Conservation (phyloP, 2,888 invertebrate genomes). For the Biston betularia region DNA sequence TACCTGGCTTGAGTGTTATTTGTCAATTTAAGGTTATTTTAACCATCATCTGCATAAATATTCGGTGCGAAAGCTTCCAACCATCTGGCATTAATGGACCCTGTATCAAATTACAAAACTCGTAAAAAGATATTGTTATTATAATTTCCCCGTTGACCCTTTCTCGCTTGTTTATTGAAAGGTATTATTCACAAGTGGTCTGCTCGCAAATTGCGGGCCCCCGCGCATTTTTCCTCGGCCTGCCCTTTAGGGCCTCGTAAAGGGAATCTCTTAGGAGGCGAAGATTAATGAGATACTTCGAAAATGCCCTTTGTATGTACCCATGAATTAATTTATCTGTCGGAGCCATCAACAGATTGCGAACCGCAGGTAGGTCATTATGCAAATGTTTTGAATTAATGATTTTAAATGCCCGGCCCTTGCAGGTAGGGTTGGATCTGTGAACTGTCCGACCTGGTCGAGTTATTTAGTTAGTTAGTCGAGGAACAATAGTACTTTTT, state of each 20-base stretch:
- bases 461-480: too few species aligned
- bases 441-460: background rate
- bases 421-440: conserved; percentile 7
- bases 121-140: conserved; percentile 38
- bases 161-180: conserved; percentile 45
- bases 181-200: conserved; percentile 45
- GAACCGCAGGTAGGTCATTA: conserved; percentile 37
- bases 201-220: conserved; percentile 51
- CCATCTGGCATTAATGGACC: conserved; percentile 27
- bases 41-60: conserved; percentile 16
- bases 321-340: conserved; percentile 58
- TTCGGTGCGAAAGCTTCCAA: conserved; percentile 8
- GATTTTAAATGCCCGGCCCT: conserved; percentile 36
- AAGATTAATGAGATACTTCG: conserved; percentile 61
- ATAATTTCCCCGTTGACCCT: conserved; percentile 44
- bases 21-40: conserved; percentile 10
- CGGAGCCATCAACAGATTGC: conserved; percentile 41
- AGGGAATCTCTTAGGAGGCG: conserved; percentile 55
- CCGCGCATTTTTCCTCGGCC: conserved; percentile 51
- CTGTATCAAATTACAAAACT: conserved; percentile 31
- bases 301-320: conserved; percentile 54
- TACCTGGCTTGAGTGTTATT: conserved; percentile 9
- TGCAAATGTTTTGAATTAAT: conserved; percentile 43
- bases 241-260: conserved; percentile 57
- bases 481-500: too few species aligned